Base-by-base conservation (phyloP, 2,888 invertebrate genomes). In the Acrocyrtus sp. region DNA sequence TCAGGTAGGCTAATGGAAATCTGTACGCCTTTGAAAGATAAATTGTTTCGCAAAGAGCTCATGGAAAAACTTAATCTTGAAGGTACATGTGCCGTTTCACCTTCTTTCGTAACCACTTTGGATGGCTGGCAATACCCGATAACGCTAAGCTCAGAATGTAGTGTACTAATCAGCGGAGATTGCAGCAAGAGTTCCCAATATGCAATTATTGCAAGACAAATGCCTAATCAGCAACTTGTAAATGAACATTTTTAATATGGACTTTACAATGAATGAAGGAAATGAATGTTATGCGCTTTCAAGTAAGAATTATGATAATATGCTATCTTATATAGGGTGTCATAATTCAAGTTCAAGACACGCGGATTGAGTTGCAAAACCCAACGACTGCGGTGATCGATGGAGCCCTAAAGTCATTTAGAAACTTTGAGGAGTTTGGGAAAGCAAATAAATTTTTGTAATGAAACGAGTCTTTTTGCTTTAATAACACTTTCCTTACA, bases 141-240 rank as follows among this genome's bases (percentile, higher is more conserved):
- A 19, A 21, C 72, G 5, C 29, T 80, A 6, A 70, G 70, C 22
- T 43, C 74, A 17, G 73, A 78, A 22, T 80, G 80, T 53, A 56
- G 53, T 1, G 79, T 79, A 2, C 61, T 80, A 10, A 61, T 80
- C 10, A 79, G 78, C 67, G 78, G 67, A 4, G 79, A 80, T 60
- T 80, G 80, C 47, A 74, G 79, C 21, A 62, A 72, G 8, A 67
- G 68, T 22, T 74, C 79, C 27, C 76, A 78, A 47, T 80, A 68
- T 65, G 75, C 75, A 12, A 67, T 80, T 50, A 41, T 76, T 6
- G 80, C 74, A 3, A 69, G 67, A 41, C 63, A 67, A 72, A 53
- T 70, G 70, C 29, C 70, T 1, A 70, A 70, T 24, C 62, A 70
- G 24, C 70, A 70, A 56, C 70, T 70, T 56, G 70, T 70, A 60